A percentile compares a stretch with the other conserved stretches of the same genome.
These are phyloP conservation scores for Oxyteleia sp. DNA, from an alignment of 2,888 invertebrate genomes.

Conservation along the genomic window DNA sequence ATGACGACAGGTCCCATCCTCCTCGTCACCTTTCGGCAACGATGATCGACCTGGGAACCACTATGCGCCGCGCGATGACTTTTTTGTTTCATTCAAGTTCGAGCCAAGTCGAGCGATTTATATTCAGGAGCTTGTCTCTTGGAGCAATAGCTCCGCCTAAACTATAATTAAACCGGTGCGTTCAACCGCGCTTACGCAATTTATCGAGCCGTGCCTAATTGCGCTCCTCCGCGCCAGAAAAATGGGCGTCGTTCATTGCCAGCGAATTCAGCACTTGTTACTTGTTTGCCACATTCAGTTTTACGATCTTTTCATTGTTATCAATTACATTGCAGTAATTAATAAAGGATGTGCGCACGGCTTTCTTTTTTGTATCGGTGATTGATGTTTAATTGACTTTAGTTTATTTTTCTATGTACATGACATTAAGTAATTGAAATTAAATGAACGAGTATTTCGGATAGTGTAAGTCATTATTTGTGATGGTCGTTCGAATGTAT, in stretches of 20 bases:
- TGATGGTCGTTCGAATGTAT: no score
- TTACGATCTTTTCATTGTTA: constrained; percentile 63
- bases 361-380: neutral
- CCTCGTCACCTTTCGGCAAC: constrained; percentile 45
- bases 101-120: constrained; percentile 66
- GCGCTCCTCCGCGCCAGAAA: constrained; percentile 73
- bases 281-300: constrained; percentile 61
- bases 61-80: constrained; percentile 55
- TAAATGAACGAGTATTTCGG: neutral
- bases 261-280: constrained; percentile 72
- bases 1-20: constrained; percentile 46
- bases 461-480: neutral
- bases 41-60: constrained; percentile 60
- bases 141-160: constrained; percentile 71
- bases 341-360: constrained; percentile 37
- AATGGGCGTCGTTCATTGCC: constrained; percentile 73
- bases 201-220: constrained; percentile 76
- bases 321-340: constrained; percentile 55
- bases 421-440: constrained; percentile 39
- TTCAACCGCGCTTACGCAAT: constrained; percentile 76
- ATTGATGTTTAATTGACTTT: constrained; percentile 52
- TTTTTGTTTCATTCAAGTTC: constrained; percentile 66
- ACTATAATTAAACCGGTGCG: constrained; percentile 77
- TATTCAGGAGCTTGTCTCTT: constrained; percentile 69
- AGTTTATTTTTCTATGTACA: constrained; percentile 22